Conservation (phyloP, 2,797 vertebrate genomes). For the Scomberomorus guttatus region DNA sequence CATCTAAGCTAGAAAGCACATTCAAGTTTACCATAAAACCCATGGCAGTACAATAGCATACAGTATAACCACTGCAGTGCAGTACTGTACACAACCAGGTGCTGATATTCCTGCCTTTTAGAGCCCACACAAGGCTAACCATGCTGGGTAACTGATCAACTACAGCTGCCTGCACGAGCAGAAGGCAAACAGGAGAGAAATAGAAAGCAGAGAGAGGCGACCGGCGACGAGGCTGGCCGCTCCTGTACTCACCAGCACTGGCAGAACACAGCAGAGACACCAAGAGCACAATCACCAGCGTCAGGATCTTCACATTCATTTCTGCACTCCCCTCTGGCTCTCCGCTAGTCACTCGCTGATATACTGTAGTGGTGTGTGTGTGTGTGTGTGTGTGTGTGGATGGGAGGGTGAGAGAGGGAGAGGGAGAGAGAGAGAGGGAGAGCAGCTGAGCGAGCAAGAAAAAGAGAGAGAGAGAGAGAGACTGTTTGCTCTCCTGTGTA, state of each 20-base stretch:
- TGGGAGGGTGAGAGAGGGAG: slow-evolving; percentile 64
- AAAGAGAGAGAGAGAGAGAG: slow-evolving; percentile 75
- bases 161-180: slow-evolving; percentile 82
- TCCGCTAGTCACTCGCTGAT: slow-evolving; percentile 88
- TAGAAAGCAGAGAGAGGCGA: slow-evolving; percentile 76
- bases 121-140: slow-evolving; percentile 85
- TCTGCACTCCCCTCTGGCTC: slow-evolving; percentile 89
- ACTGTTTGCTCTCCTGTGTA: slow-evolving; percentile 83
- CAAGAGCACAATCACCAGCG: slow-evolving; percentile 91
- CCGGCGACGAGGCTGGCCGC: slow-evolving; percentile 77
- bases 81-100: slow-evolving; percentile 88
- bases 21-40: slow-evolving; percentile 77
- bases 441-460: slow-evolving; percentile 77
- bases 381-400: slow-evolving; percentile 64
- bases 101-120: slow-evolving; percentile 86
- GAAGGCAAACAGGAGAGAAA: slow-evolving; percentile 79
- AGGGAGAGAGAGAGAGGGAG: slow-evolving; percentile 59
- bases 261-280: slow-evolving; percentile 91
- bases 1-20: slow-evolving; percentile 49
- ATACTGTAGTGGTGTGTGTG: slow-evolving; percentile 88
- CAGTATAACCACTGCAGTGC: slow-evolving; percentile 89
- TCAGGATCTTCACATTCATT: slow-evolving; percentile 93
- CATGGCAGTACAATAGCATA: slow-evolving; percentile 79
- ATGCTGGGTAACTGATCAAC: slow-evolving; percentile 88
- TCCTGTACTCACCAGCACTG: slow-evolving; percentile 89